phyloP scores from a whole-genome alignment of 2,888 invertebrate species.

The Hanleya hanleyi region DNA sequence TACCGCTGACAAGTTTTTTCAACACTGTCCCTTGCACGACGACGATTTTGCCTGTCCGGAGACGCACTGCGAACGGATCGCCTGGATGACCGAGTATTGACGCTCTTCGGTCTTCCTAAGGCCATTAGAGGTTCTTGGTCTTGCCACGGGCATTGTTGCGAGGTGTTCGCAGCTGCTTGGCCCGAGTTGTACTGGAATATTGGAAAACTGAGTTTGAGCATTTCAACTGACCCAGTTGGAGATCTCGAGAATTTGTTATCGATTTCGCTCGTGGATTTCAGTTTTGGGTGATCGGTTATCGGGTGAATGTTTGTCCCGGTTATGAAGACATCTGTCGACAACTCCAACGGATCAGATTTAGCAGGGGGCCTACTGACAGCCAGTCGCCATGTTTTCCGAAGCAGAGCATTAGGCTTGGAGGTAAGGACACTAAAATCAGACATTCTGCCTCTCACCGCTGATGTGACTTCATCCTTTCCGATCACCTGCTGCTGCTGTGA shows the following conservation, averaged over 20 bases:
- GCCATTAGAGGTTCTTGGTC: neutral
- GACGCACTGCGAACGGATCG: neutral
- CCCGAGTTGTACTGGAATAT: neutral
- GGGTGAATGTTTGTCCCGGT: neutral
- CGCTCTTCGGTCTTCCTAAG: constrained; percentile 3
- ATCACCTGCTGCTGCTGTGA: too few relatives aligned
- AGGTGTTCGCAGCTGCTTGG: too few relatives aligned
- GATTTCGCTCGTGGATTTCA: neutral
- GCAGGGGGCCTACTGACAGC: neutral
- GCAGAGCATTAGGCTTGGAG: too few relatives aligned
- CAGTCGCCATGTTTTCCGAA: neutral
- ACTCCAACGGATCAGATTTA: too few relatives aligned
- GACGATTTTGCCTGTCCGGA: neutral
- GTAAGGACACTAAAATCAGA: too few relatives aligned
- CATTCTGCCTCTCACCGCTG: too few relatives aligned
- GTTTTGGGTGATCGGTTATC: neutral
- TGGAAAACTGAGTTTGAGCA: neutral
- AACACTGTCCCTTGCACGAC: neutral
- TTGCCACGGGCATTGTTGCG: neutral
- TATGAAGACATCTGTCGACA: neutral
- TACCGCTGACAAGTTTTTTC: neutral
- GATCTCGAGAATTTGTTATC: neutral
- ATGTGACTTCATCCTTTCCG: too few relatives aligned
- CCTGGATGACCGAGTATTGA: neutral
- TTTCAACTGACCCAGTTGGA: neutral